Conservation (phyloP, 2,888 invertebrate genomes). For the Caenorhabditis uteleia region DNA sequence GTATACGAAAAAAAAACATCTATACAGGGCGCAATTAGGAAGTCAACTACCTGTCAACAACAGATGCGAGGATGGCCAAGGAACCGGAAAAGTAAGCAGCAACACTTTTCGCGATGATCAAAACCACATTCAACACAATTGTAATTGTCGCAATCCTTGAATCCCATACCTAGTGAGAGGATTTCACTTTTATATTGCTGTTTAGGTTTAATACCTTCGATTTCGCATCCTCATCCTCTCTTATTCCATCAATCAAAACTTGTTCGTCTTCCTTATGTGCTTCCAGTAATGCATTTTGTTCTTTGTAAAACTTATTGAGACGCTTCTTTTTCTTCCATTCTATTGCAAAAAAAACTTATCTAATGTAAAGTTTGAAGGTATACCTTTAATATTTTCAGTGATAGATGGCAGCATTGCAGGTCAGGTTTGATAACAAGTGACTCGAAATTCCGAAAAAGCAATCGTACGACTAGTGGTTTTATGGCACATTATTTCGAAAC, state of each 20-base stretch:
- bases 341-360: constrained; percentile 9
- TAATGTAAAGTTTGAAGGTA: too few species aligned
- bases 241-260: constrained; percentile 6
- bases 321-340: constrained; percentile 17
- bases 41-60: constrained; percentile 70
- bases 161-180: constrained; percentile 38
- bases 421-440: neutral
- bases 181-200: constrained; percentile 3
- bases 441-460: neutral
- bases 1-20: neutral
- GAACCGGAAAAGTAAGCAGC: constrained; percentile 71
- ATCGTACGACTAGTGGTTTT: too few species aligned
- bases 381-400: constrained; percentile 19
- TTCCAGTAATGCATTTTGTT: constrained; percentile 31
- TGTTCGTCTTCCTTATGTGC: constrained; percentile 28
- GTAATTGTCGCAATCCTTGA: constrained; percentile 47
- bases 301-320: constrained; percentile 31
- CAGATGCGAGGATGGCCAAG: constrained; percentile 71
- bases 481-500: too few species aligned
- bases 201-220: too few species aligned
- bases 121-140: constrained; percentile 44
- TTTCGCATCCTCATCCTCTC: constrained; percentile 1
- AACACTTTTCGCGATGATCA: constrained; percentile 55
- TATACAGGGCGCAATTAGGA: neutral
- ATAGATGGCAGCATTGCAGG: constrained; percentile 9